phyloP scores from a whole-genome alignment of 2,113 vertebrate genomes.

The Eclectus roratus region DNA sequence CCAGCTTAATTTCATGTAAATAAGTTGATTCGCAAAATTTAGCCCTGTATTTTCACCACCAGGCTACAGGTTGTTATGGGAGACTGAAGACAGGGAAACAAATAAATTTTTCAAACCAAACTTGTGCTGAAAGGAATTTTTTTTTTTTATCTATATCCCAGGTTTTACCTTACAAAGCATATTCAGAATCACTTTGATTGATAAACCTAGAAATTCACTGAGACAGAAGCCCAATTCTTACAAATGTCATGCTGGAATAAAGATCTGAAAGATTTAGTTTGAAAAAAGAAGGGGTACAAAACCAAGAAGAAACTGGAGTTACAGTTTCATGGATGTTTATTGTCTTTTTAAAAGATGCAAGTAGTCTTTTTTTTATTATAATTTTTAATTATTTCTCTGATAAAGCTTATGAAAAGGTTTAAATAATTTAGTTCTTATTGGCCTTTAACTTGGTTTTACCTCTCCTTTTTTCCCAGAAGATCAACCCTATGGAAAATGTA shows the following conservation, averaged over 20 bases:
- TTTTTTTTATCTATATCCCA: neutral
- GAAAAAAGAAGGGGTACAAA: neutral
- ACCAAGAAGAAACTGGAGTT: neutral
- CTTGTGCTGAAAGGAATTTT: neutral
- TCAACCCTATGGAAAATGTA: neutral
- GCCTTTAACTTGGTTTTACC: neutral
- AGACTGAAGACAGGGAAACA: accelerated
- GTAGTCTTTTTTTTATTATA: neutral
- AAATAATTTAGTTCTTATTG: neutral
- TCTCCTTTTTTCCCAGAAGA: neutral
- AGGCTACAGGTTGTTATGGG: neutral
- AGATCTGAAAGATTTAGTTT: neutral
- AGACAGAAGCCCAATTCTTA: neutral
- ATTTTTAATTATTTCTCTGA: neutral
- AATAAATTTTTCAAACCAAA: neutral
- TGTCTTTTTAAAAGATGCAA: accelerated
- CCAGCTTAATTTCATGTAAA: neutral
- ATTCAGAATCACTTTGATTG: neutral
- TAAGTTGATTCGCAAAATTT: neutral
- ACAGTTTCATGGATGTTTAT: neutral
- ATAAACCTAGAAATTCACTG: neutral
- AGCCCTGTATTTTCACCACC: neutral
- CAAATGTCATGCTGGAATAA: neutral
- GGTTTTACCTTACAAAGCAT: neutral
- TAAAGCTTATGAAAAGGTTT: neutral